These are phyloP conservation scores for Marisa cornuarietis DNA, from an alignment of 1,140 invertebrate genomes.

Conservation along the genomic window DNA sequence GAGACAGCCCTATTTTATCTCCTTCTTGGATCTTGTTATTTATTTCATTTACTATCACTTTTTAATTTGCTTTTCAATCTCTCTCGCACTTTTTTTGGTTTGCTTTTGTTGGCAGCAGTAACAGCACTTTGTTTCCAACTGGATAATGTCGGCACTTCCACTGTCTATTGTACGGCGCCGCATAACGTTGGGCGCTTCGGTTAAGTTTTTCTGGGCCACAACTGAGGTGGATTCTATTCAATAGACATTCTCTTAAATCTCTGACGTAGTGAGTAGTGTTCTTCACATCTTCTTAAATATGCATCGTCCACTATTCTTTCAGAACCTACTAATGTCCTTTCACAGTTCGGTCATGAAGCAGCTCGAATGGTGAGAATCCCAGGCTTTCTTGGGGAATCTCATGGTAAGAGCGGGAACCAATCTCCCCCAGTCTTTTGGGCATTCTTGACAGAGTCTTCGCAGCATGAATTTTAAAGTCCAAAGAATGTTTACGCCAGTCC, in stretches of 20 bases:
- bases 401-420: background rate
- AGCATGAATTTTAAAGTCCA: conserved; percentile 28
- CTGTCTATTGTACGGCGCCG: conserved; percentile 14
- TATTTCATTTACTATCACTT: background rate
- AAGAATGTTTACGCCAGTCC: conserved; percentile 50
- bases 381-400: conserved; percentile 25
- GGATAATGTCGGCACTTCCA: background rate
- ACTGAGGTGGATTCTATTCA: conserved; percentile 20
- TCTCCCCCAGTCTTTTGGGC: background rate
- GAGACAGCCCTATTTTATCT: background rate
- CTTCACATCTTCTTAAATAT: conserved; percentile 26
- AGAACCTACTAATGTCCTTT: conserved; percentile 45
- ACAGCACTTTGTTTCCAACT: conserved; percentile 22
- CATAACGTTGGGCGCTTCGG: background rate
- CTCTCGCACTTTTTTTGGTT: conserved; percentile 24
- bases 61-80: conserved; percentile 5
- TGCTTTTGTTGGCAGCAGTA: conserved; percentile 15
- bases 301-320: conserved; percentile 47
- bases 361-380: conserved; percentile 49
- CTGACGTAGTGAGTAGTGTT: conserved; percentile 26
- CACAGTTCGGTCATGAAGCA: conserved; percentile 48
- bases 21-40: conserved; percentile 25
- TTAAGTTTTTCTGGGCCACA: conserved; percentile 16
- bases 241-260: conserved; percentile 14
- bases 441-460: background rate